Base-by-base conservation (phyloP, 2,888 invertebrate genomes). In the Keiferia lycopersicella region DNA sequence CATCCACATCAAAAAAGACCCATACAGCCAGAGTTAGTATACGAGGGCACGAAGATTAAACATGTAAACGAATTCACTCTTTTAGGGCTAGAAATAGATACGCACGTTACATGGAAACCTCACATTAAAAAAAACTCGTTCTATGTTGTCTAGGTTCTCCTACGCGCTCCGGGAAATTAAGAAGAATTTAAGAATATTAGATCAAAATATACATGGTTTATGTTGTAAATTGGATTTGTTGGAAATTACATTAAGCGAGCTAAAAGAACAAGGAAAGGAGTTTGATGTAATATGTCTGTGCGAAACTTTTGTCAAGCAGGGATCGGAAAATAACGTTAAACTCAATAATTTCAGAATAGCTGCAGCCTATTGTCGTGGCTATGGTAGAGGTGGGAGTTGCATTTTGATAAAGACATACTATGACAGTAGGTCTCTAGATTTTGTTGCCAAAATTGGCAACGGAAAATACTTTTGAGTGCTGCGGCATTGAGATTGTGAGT, bases 201-300 rank as follows among this genome's bases (percentile, higher is more conserved):
- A 50, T n/a, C 48, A 50, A 8, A 50, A 50, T 50, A 50, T 50
- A 2, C n/a, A 10, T 18, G 48, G 48, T 18, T 18, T 50, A 16
- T 18, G 48, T 18, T n/a, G 18, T 50, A 50, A 50, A 50, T 18
- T 18, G 48, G 48, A 50, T 18, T 18, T 20, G 7, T 20, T 50
- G 12, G 20, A 50, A 10, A 50, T 50, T 16, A 20, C 18, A 50
- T 2, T 50, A 10, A 10, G n/a, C 10, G 48, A 50, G n/a, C 18
- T 16, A 50, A 50, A 50, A 8, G 48, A 50, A 10, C 16, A 50
- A 4, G 41, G 41, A 8, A 59, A 20, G 22, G 59, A 59, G 39
- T 18, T 59, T 59, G 59, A 59, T 22, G 20, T 59, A 59, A 20
- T 41, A 41, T 59, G 59, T 22, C 1, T 59, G 8, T 39, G 59